These are phyloP conservation scores for Liasis olivaceus DNA, from an alignment of 2,797 vertebrate genomes.

Conservation along the genomic window DNA sequence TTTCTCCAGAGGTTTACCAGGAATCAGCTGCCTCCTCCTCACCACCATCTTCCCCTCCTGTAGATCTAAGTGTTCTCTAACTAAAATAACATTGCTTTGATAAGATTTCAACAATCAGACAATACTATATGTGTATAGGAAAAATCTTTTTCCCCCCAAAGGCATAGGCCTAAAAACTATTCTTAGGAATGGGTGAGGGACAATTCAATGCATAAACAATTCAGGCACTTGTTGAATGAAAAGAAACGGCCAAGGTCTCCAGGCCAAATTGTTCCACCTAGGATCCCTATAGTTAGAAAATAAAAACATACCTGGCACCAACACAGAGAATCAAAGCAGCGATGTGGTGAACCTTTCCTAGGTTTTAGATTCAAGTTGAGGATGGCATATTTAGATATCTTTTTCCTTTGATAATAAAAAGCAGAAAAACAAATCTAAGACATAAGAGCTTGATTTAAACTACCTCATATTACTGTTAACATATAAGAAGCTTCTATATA, in stretches of 20 bases:
- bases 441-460: background rate
- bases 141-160: background rate
- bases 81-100: conserved; percentile 39
- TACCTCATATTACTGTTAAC: background rate
- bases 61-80: conserved; percentile 20
- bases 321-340: background rate
- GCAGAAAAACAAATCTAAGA: background rate
- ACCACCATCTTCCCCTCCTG: background rate
- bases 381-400: background rate
- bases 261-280: conserved; percentile 1
- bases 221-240: conserved; percentile 31
- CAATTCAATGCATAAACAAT: conserved; percentile 21
- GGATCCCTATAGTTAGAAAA: conserved; percentile 4
- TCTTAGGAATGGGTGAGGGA: background rate
- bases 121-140: conserved; percentile 9
- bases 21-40: conserved; percentile 9
- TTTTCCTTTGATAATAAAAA: background rate
- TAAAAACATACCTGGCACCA: background rate
- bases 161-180: conserved; percentile 3
- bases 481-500: too few relatives aligned
- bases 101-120: conserved; percentile 28
- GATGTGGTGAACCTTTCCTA: background rate
- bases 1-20: conserved; percentile 29
- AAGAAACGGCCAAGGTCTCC: background rate
- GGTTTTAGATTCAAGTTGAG: background rate